These are phyloP conservation scores for Tinamus guttatus DNA, from an alignment of 2,113 vertebrate genomes.

Conservation along the genomic window DNA sequence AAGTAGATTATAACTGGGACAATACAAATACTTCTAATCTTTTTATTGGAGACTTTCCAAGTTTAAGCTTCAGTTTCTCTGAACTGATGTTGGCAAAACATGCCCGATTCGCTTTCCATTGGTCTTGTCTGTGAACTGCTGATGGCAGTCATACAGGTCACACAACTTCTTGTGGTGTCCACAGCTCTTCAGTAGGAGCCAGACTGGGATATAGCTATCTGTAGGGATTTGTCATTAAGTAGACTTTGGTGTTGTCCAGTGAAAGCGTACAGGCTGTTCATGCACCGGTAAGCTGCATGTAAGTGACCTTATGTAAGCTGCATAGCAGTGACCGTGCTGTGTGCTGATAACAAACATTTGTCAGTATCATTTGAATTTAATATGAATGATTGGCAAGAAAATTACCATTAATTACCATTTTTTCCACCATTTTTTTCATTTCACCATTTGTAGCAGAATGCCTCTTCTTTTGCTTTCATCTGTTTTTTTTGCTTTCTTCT, in stretches of 20 bases:
- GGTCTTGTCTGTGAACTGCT: not conserved
- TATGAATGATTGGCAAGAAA: not conserved
- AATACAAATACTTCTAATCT: not conserved
- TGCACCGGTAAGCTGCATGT: too few species aligned
- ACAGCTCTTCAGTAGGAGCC: not conserved
- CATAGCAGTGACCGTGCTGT: not conserved
- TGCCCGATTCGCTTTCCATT: not conserved
- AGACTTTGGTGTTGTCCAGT: not conserved
- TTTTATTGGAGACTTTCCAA: not conserved
- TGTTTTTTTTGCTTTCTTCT: not conserved
- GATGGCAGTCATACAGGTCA: rapidly evolving
- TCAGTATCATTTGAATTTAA: not conserved
- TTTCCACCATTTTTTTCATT: not conserved
- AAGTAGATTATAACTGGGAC: not conserved
- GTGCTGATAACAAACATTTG: not conserved
- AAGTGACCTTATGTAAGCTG: not conserved
- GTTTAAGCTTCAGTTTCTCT: not conserved
- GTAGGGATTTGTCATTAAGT: not conserved
- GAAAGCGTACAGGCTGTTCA: not conserved
- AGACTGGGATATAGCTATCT: not conserved
- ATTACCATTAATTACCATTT: not conserved
- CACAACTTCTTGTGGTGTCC: not conserved
- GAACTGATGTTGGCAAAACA: not conserved
- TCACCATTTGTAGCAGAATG: not conserved
- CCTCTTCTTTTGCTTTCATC: not conserved